A percentile compares a stretch with the other conserved stretches of the same genome.
phyloP scores from a whole-genome alignment of 2,113 vertebrate species.

The Antechinus flavipes region DNA sequence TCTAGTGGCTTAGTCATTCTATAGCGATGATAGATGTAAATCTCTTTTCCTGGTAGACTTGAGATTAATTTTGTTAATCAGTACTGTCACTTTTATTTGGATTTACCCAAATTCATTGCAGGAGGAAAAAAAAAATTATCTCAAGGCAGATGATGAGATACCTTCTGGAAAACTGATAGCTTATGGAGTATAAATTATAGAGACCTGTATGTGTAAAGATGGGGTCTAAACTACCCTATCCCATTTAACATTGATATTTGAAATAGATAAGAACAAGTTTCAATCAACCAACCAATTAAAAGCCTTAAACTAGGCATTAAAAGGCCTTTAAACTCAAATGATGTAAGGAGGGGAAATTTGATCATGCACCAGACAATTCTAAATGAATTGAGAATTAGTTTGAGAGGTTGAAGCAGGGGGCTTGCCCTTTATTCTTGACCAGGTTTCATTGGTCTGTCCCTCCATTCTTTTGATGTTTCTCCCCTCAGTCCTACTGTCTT shows the following conservation, averaged over 20 bases:
- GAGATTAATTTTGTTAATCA: background rate
- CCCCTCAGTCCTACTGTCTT: background rate
- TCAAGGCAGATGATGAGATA: background rate
- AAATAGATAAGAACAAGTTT: background rate
- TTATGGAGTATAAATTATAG: background rate
- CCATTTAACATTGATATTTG: background rate
- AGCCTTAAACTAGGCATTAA: background rate
- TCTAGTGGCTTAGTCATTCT: constrained; percentile 53
- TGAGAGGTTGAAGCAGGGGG: background rate
- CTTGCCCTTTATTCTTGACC: background rate
- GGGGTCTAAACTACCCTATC: background rate
- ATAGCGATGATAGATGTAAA: background rate
- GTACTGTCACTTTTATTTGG: background rate
- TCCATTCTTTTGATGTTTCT: background rate
- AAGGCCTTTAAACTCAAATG: background rate
- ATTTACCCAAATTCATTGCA: background rate
- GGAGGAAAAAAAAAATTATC: background rate
- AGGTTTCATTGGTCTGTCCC: background rate
- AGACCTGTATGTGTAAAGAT: background rate
- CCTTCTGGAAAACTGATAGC: background rate
- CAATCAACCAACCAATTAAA: background rate
- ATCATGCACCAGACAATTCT: background rate
- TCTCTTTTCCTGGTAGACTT: background rate
- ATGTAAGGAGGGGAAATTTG: background rate
- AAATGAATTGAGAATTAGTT: background rate